These are phyloP conservation scores for Apostichopus californicus DNA, from an alignment of 35 echinoderm and acorn worm species.

Conservation along the genomic window DNA sequence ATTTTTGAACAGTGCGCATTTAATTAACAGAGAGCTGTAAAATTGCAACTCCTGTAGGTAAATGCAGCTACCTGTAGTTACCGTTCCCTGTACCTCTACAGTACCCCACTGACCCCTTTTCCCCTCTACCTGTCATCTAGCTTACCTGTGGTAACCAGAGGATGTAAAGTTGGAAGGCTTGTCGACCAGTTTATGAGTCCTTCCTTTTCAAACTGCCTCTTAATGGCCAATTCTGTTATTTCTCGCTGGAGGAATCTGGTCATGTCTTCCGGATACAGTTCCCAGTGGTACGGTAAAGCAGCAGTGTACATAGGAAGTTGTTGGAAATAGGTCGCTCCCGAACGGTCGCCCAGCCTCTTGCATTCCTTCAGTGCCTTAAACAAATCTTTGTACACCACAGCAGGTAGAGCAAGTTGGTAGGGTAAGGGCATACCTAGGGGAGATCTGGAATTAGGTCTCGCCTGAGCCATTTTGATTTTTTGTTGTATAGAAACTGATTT, in stretches of 20 bases:
- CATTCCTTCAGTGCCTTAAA: background rate
- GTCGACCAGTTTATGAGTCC: constrained; percentile 75
- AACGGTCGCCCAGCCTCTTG: background rate
- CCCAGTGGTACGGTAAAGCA: constrained; percentile 66
- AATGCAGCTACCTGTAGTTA: too few species aligned
- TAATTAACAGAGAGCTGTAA: too few species aligned
- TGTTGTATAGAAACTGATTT: too few species aligned
- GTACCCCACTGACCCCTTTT: too few species aligned
- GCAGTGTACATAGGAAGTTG: constrained; percentile 57
- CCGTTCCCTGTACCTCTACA: too few species aligned
- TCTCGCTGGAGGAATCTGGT: constrained; percentile 56
- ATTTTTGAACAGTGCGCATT: too few species aligned
- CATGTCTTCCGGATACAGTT: constrained; percentile 63
- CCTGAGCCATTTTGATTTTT: constrained; percentile 8
- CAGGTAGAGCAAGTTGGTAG: background rate
- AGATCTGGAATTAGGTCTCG: background rate
- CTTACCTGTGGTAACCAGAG: constrained; percentile 86
- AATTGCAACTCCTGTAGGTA: too few species aligned
- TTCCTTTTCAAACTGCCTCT: constrained; percentile 43
- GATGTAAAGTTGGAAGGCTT: constrained; percentile 39
- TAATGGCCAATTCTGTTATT: constrained; percentile 60
- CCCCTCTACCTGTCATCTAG: too few species aligned
- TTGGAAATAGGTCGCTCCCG: constrained; percentile 4
- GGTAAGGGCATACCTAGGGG: constrained; percentile 43
- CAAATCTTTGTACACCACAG: constrained; percentile 3